Conservation (phyloP, 2,888 invertebrate species). For the Lithosia quadra region DNA sequence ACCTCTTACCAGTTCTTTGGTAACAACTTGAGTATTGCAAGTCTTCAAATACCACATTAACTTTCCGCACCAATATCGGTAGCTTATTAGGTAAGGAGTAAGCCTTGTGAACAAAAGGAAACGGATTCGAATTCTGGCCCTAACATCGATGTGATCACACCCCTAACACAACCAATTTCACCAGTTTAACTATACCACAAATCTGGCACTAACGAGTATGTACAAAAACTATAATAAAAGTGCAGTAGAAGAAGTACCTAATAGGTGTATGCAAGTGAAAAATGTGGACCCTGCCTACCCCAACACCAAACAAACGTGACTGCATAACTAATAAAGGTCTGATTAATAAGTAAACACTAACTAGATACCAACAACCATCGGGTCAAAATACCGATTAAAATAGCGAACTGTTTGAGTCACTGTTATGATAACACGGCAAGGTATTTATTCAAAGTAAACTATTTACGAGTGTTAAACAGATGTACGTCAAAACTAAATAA, state of each 20-base stretch:
- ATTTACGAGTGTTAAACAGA: background rate
- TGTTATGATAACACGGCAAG: background rate
- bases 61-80: too few relatives aligned
- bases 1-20: too few relatives aligned
- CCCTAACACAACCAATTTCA: too few relatives aligned
- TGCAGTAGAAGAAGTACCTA: background rate
- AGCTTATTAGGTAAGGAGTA: too few relatives aligned
- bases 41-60: too few relatives aligned
- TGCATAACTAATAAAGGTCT: background rate
- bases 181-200: too few relatives aligned
- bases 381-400: slow-evolving; percentile 6
- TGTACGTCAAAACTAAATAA: slow-evolving; percentile 13
- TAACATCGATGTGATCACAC: too few relatives aligned
- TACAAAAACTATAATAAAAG: background rate
- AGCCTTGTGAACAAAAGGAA: too few relatives aligned
- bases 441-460: background rate
- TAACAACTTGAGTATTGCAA: too few relatives aligned
- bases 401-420: background rate
- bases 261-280: background rate
- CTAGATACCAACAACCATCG: background rate
- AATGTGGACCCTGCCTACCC: background rate
- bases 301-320: background rate
- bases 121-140: too few relatives aligned
- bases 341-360: background rate
- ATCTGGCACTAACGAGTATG: background rate